Base-by-base conservation (phyloP, 2,888 invertebrate species). In the Meandrusa payeni region DNA sequence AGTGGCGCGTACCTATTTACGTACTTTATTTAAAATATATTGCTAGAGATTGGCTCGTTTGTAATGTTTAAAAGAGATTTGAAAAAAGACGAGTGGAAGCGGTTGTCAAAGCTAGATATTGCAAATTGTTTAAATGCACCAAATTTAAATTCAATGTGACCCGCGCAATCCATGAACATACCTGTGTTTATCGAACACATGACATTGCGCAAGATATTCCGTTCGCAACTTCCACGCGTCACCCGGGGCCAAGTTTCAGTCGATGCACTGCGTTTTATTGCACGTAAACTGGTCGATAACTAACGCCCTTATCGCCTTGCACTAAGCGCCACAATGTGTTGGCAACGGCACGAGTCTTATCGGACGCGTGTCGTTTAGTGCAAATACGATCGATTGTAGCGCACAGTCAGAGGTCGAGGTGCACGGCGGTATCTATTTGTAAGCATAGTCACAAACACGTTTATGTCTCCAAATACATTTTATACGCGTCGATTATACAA, bases 171-270 rank as follows among this genome's bases (percentile, higher is more conserved):
- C n/a, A 26, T 26, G 33, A 37, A 38, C 27, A 38, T 38, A 27
- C 19, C 31, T 37, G 34, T 27, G 19, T 42, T 27, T 33, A 34
- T 27, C 15, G 29, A 11, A 31, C 22, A 2, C 12, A 15, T n/a
- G 27, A 27, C 15, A 44, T 50, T 13, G 26, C 38, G 11, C 26
- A 52, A 43, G 15, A 33, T n/a, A 31, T 31, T 4, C 12, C 7
- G 5, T 19, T 1, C 10, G 7, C 3, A 17, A 5, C 17, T 7
- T 23, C 24, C 58, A 53, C 50, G 46, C 46, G 54, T 52, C 50
- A 51, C 43, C 10, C 46, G 40, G 38, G 63, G 62, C 46, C 69
- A 66, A 54, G 57, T 52, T 57, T 66, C 70, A 68, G 70, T 62
- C 70, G 58, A 54, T 66, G 71, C 59, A 59, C 70, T 51, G 32